Evolutionary conservation across 2,113 vertebrate species (phyloP).

Genomic region (Marmota flaviventris): DNA sequence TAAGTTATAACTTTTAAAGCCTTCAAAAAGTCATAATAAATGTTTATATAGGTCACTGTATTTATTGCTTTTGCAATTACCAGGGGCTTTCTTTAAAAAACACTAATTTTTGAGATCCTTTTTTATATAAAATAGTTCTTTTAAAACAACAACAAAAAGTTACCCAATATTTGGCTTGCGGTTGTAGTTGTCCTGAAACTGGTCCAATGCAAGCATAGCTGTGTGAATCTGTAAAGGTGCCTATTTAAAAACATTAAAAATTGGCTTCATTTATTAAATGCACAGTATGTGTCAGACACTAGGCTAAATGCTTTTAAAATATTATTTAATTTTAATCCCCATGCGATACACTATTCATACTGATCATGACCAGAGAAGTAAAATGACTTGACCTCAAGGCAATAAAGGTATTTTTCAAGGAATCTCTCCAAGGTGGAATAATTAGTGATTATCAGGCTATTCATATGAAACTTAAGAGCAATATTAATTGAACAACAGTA

Average conservation of each 20-base stretch:
- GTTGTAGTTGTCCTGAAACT: constrained; percentile 93
- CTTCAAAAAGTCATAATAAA: constrained; percentile 1
- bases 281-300: neutral
- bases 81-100: neutral
- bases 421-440: neutral
- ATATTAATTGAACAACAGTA: neutral
- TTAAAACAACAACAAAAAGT: constrained; percentile 69
- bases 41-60: neutral
- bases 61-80: neutral
- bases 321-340: neutral
- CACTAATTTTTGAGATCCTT: constrained; percentile 10
- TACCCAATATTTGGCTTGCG: constrained; percentile 94
- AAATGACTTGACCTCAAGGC: neutral
- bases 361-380: neutral
- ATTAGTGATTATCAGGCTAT: neutral
- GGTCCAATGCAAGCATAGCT: constrained; percentile 95
- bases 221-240: constrained; percentile 94
- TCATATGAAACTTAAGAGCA: neutral
- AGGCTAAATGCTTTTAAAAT: constrained; percentile 32
- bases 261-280: neutral
- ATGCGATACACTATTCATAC: neutral
- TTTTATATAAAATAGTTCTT: constrained; percentile 18
- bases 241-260: constrained; percentile 86
- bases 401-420: constrained; percentile 2
- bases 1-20: constrained; percentile 19